A percentile compares a stretch with the other conserved stretches of the same genome.
Conservation (phyloP, 2,888 invertebrate genomes). For the Perizoma affinitatum region DNA sequence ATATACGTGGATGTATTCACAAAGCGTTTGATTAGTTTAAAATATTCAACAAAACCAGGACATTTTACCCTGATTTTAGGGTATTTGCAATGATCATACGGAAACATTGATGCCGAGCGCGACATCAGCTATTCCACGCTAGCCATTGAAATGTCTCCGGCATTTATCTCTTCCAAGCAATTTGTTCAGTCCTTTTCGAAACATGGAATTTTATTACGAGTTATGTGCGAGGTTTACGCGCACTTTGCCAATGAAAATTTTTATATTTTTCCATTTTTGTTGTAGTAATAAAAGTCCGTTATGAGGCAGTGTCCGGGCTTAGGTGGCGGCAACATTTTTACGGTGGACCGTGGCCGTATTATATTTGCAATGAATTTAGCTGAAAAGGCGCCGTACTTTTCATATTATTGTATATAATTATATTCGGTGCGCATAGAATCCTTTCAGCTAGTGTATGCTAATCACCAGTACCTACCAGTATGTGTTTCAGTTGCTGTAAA, state of each 20-base stretch:
- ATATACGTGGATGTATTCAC: too few species aligned
- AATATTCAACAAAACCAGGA: too few species aligned
- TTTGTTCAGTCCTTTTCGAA: constrained; percentile 44
- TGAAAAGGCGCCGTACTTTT: constrained; percentile 2
- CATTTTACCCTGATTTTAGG: too few species aligned
- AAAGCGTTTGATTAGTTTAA: too few species aligned
- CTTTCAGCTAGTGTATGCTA: too few species aligned
- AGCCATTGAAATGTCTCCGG: constrained; percentile 8
- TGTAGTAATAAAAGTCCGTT: constrained; percentile 15
- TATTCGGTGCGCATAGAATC: too few species aligned
- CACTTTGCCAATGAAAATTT: constrained; percentile 27
- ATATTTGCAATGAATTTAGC: constrained; percentile 10
- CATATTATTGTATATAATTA: not conserved
- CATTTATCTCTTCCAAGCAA: constrained; percentile 60
- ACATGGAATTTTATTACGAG: constrained; percentile 41
- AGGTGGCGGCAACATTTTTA: not conserved
- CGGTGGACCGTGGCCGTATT: not conserved
- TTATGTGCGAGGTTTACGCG: constrained; percentile 23
- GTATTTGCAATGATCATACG: not conserved
- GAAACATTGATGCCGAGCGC: not conserved
- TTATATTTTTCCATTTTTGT: constrained; percentile 30
- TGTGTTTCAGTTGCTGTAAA: too few species aligned
- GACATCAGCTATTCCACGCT: not conserved
- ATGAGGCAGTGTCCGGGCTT: constrained; percentile 6
- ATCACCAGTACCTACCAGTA: too few species aligned